Percentiles rank a stretch among this genome's conserved stretches.
These are phyloP conservation scores for Perizoma flavofasciatum DNA, from an alignment of 2,888 invertebrate species.

Conservation along the genomic window DNA sequence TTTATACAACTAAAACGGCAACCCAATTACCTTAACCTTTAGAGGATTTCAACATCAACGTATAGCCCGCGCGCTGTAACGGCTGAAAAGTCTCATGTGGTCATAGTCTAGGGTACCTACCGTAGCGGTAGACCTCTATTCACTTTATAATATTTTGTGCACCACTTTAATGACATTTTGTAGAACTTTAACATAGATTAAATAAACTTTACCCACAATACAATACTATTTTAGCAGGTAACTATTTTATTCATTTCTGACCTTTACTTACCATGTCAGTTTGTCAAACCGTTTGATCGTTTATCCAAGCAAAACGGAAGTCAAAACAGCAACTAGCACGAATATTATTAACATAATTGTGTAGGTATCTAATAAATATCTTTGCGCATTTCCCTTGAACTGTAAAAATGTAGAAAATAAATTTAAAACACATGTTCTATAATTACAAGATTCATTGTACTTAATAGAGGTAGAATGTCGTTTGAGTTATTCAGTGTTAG, in stretches of 20 bases:
- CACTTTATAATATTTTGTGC: too few relatives aligned
- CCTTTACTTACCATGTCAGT: slow-evolving; percentile 25
- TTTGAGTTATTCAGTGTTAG: slow-evolving; percentile 12
- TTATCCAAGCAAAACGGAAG: slow-evolving; percentile 31
- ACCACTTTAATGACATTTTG: too few relatives aligned
- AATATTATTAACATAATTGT: slow-evolving; percentile 41
- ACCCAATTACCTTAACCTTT: too few relatives aligned
- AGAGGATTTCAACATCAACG: too few relatives aligned
- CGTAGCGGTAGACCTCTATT: too few relatives aligned
- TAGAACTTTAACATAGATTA: too few relatives aligned
- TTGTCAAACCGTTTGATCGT: slow-evolving; percentile 28
- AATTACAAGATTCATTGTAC: slow-evolving; percentile 12
- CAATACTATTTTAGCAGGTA: too few relatives aligned
- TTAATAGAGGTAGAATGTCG: slow-evolving; percentile 1
- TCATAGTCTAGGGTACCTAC: too few relatives aligned
- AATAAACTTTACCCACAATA: too few relatives aligned
- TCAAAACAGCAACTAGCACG: slow-evolving; percentile 35
- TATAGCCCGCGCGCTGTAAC: too few relatives aligned
- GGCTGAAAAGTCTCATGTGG: too few relatives aligned
- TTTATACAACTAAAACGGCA: too few relatives aligned
- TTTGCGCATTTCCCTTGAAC: slow-evolving; percentile 39
- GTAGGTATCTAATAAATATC: slow-evolving; percentile 22
- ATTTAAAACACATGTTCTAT: slow-evolving; percentile 29
- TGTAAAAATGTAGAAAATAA: slow-evolving; percentile 29
- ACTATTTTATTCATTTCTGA: slow-evolving; percentile 3